A percentile compares a stretch with the other conserved stretches of the same genome.
Conservation (phyloP, 2,113 vertebrate species). For the Nothobranchius furzeri region DNA sequence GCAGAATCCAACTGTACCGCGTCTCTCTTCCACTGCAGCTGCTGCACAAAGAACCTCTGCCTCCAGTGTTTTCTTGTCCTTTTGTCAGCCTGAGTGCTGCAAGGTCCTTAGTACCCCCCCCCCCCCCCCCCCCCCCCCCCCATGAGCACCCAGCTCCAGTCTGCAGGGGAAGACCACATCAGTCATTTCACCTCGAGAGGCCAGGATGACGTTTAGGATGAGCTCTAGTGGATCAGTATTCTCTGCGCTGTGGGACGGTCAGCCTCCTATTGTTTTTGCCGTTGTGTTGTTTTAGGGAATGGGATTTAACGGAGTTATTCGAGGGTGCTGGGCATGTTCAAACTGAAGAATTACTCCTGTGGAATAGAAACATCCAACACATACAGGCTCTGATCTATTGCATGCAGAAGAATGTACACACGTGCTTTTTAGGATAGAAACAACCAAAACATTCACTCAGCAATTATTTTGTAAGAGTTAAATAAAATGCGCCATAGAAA, state of each 20-base stretch:
- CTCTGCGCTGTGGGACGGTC: not conserved
- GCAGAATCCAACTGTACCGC: slow-evolving; percentile 18
- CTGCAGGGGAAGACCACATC: slow-evolving; percentile 26
- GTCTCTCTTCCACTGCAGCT: slow-evolving; percentile 16
- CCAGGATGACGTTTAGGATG: slow-evolving; percentile 24
- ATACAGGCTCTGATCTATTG: not conserved
- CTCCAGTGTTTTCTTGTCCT: slow-evolving; percentile 21
- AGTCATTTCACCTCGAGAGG: slow-evolving; percentile 39
- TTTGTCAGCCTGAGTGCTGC: slow-evolving; percentile 33
- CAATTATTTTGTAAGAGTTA: no score
- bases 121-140: no score
- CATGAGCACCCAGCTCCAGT: not conserved
- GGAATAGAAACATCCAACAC: not conserved
- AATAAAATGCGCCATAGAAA: not conserved
- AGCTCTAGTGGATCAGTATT: slow-evolving; percentile 16
- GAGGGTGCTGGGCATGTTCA: slow-evolving; percentile 16
- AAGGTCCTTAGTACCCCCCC: slow-evolving; percentile 2
- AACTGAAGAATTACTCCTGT: not conserved
- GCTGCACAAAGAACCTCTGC: slow-evolving; percentile 28
- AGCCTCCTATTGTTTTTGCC: not conserved
- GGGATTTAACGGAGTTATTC: not conserved
- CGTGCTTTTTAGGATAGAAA: slow-evolving; percentile 36
- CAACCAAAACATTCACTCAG: slow-evolving; percentile 21
- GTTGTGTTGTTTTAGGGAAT: not conserved
- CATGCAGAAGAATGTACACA: slow-evolving; percentile 1